Base-by-base conservation (phyloP, 1,140 invertebrate genomes). In the Lucilia cuprina region DNA sequence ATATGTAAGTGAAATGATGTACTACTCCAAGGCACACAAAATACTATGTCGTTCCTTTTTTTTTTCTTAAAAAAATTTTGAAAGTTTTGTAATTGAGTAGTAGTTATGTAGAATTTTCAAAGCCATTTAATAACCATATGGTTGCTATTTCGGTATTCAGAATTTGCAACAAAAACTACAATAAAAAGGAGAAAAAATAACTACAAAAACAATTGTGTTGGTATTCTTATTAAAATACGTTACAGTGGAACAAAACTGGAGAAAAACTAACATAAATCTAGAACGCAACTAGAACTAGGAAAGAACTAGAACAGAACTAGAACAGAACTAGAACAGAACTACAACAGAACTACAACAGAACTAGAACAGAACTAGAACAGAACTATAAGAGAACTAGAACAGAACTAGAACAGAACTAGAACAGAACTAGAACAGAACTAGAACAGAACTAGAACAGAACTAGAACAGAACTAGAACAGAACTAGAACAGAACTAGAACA, bases 51-150 rank as follows among this genome's bases (percentile, higher is more conserved):
- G 50, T 55, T 55, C 17, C 50, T 55, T 12, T 55, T 55, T 55
- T 55, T 55, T 14, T 55, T 55, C n/a, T n/a, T 7, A 14, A 55
- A 55, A 25, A 70, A 70, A 70, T 70, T 17, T 60, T 60, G 25
- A 21, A 70, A 70, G 65, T 70, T 70, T 70, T 70, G n/a, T 70
- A 70, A 70, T 70, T 70, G 65, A 70, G 65, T 25, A 70, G 60
- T 70, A 70, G 65, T 70, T 10, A 70, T 41, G 41, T 2, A 41
- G 41, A 2, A 41, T 41, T 41, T 5, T 3, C 41, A 41, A 41
- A 41, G 41, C 2, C 55, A 14, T 60, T 17, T 60, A 60, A 60
- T 60, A 60, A 60, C 55, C 55, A 60, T 60, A 60, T 60, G 55
- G 55, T 60, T 60, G 55, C n/a, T 60, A 60, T 60, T 60, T 17